Percentiles rank a stretch among this genome's conserved stretches.
phyloP scores from a whole-genome alignment of 2,888 invertebrate species.

The Deilephila elpenor region DNA sequence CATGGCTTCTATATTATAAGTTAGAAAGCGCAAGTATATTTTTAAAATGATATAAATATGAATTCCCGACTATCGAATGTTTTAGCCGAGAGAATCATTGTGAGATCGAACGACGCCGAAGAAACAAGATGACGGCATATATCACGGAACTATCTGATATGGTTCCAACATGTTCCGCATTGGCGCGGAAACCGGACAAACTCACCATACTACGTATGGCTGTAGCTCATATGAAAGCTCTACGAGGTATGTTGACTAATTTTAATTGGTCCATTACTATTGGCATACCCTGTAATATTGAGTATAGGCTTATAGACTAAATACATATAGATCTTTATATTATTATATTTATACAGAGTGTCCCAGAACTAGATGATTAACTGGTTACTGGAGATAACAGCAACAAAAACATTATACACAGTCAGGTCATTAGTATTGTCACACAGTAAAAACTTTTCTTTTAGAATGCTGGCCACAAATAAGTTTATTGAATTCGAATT shows the following conservation, averaged over 20 bases:
- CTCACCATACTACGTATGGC: slow-evolving; percentile 99
- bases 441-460: too few species aligned
- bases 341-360: too few species aligned
- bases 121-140: slow-evolving; percentile 99
- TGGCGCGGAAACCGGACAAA: slow-evolving; percentile 99
- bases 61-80: slow-evolving; percentile 28
- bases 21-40: too few species aligned
- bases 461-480: too few species aligned
- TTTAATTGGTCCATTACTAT: background rate
- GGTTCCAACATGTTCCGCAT: slow-evolving; percentile 99
- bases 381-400: too few species aligned
- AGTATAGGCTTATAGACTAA: too few species aligned
- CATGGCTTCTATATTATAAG: too few species aligned
- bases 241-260: slow-evolving; percentile 88
- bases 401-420: too few species aligned
- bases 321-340: too few species aligned
- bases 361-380: too few species aligned
- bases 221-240: slow-evolving; percentile 99
- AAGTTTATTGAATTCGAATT: too few species aligned
- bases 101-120: slow-evolving; percentile 98
- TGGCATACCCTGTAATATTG: background rate
- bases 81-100: slow-evolving; percentile 98
- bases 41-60: background rate
- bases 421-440: too few species aligned
- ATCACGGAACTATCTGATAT: slow-evolving; percentile 99